A percentile compares a stretch with the other conserved stretches of the same genome.
Conservation (phyloP, 2,888 invertebrate genomes). For the Cheilosia variabilis region DNA sequence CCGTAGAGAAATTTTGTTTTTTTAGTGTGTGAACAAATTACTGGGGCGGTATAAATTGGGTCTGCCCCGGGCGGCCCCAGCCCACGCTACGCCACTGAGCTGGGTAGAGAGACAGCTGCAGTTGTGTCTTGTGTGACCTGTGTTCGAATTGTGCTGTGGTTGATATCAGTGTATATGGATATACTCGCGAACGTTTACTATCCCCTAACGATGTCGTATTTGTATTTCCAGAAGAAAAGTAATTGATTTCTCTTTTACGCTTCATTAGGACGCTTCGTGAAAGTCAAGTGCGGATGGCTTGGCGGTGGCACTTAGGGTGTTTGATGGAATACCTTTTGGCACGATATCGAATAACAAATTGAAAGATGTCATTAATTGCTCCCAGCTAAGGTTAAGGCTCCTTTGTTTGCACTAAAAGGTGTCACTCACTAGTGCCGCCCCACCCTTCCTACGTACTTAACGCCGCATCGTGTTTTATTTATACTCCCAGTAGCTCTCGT, state of each 20-base stretch:
- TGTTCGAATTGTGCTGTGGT: neutral
- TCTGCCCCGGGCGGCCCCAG: too few species aligned
- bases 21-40: too few species aligned
- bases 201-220: slow-evolving; percentile 50
- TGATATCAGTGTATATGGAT: slow-evolving; percentile 12
- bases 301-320: slow-evolving; percentile 46
- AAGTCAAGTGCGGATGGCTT: slow-evolving; percentile 34
- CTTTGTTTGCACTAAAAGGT: slow-evolving; percentile 59
- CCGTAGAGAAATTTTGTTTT: too few species aligned
- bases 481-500: neutral
- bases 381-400: slow-evolving; percentile 17
- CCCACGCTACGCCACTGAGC: too few species aligned
- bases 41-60: too few species aligned
- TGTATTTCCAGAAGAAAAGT: slow-evolving; percentile 41
- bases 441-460: slow-evolving; percentile 23
- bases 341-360: slow-evolving; percentile 72
- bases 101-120: neutral
- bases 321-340: slow-evolving; percentile 66
- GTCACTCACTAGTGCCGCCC: slow-evolving; percentile 41
- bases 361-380: slow-evolving; percentile 69
- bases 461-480: neutral
- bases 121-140: neutral
- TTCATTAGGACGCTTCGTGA: slow-evolving; percentile 57
- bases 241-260: slow-evolving; percentile 61
- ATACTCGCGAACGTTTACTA: neutral